Base-by-base conservation (phyloP, 2,888 invertebrate species). In the Phalangium opilio region DNA sequence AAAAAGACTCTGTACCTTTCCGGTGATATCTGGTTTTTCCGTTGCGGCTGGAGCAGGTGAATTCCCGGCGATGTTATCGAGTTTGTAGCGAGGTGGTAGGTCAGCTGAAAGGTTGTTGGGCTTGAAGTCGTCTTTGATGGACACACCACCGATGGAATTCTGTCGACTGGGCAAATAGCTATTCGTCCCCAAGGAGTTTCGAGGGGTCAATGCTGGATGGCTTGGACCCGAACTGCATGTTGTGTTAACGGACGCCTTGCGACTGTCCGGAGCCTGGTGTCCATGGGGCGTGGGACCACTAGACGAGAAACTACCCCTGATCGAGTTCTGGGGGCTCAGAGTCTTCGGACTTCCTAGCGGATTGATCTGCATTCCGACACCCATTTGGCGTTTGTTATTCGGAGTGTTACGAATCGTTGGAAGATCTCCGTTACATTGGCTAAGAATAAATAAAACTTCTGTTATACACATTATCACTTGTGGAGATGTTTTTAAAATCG, bases 251-350 rank as follows among this genome's bases (percentile, higher is more conserved):
- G 66, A 64, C 53, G 63, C 64, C 48, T 64, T 64, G 2, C 64
- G 57, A 44, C 63, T 63, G 54, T 58, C 54, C 17, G 55, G 42
- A 51, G 54, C 51, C 58, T 60, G 45, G 61, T 20, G 18, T 17
- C 33, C 19, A 5, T 46, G 42, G 10, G 47, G 51, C 5, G 46
- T 60, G 20, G 62, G 2, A 7, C 27, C 27, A 27, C 27, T 27
- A 10, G 38, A 44, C 3, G 51, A 51, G n/a, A 44, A 41, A 17
- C 51, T 51, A 18, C 44, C 46, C 4, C 27, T 4, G 54, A 79
- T 72, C 8, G 81, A 79, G 66, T 79, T 81, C 61, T 81, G 81
- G n/a, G 81, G 79, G 62, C 79, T 81, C 50, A 79, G 64, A 34
- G 65, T 63, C 49, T 65, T 52, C 18, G 59, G 59, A 17, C 57